These are phyloP conservation scores for Ceryle rudis DNA, from an alignment of 2,797 vertebrate species.

Conservation along the genomic window DNA sequence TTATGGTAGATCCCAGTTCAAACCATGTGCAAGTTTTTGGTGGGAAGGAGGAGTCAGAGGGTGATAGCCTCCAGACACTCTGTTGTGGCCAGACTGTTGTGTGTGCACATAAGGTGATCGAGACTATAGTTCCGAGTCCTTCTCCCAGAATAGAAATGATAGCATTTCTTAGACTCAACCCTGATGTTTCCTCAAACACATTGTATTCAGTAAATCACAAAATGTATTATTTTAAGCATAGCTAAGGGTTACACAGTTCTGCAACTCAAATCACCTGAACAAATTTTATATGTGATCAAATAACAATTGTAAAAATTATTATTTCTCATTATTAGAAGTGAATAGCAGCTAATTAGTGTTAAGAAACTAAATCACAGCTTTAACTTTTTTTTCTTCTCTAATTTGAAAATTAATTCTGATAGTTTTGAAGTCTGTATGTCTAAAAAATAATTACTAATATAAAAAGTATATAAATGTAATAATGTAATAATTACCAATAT, in stretches of 20 bases:
- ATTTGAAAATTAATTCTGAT: background rate
- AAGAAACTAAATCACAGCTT: background rate
- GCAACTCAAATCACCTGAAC: background rate
- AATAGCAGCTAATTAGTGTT: background rate
- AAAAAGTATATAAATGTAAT: too few species aligned
- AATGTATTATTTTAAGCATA: background rate
- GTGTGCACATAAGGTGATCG: accelerated
- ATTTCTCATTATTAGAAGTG: background rate
- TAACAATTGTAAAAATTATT: background rate
- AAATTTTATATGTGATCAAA: background rate
- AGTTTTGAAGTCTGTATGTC: background rate
- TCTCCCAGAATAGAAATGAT: background rate
- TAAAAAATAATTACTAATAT: background rate
- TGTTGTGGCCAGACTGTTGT: background rate
- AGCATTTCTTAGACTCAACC: background rate
- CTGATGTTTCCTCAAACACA: background rate
- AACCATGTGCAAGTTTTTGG: background rate
- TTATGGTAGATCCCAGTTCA: background rate
- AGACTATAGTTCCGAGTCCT: background rate
- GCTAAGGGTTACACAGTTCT: background rate
- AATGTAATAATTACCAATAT: too few species aligned
- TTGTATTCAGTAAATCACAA: background rate
- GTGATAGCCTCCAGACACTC: background rate
- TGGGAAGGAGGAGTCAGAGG: background rate
- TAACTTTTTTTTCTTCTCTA: background rate